A percentile compares a stretch with the other conserved stretches of the same genome.
phyloP scores from a whole-genome alignment of 2,113 vertebrate genomes.

The Carettochelys insculpta region DNA sequence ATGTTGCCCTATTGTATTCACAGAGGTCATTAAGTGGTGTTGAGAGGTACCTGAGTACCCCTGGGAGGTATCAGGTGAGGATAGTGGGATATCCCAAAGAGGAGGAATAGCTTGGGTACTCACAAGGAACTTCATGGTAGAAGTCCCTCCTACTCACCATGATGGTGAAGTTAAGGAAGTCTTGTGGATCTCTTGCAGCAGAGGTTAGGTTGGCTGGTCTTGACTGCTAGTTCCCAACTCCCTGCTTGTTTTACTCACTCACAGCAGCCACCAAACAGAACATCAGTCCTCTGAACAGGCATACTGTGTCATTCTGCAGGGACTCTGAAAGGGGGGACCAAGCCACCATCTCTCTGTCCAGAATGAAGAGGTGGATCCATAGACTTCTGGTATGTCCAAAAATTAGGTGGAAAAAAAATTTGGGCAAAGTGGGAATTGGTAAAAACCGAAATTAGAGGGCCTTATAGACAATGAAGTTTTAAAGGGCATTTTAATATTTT shows the following conservation, averaged over 20 bases:
- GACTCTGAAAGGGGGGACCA: not conserved
- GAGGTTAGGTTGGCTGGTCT: not conserved
- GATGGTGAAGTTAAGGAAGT: not conserved
- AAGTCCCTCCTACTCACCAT: not conserved
- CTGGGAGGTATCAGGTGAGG: no score
- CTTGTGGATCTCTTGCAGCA: not conserved
- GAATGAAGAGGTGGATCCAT: not conserved
- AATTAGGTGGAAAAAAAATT: not conserved
- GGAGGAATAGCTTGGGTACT: not conserved
- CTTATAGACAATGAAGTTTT: not conserved
- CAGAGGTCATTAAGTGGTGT: not conserved
- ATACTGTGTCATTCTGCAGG: not conserved
- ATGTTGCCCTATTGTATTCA: no score
- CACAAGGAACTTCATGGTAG: not conserved
- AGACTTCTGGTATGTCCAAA: not conserved
- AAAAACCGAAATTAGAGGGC: not conserved
- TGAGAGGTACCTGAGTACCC: not conserved
- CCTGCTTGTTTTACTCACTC: not conserved
- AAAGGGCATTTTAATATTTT: not conserved
- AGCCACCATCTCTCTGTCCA: not conserved
- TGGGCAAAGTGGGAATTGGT: not conserved
- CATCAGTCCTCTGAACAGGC: not conserved
- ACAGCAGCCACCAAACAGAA: not conserved
- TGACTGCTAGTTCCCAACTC: not conserved
- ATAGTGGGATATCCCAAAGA: not conserved